Conservation (phyloP, 2,113 vertebrate genomes). For the Montifringilla adamsi region DNA sequence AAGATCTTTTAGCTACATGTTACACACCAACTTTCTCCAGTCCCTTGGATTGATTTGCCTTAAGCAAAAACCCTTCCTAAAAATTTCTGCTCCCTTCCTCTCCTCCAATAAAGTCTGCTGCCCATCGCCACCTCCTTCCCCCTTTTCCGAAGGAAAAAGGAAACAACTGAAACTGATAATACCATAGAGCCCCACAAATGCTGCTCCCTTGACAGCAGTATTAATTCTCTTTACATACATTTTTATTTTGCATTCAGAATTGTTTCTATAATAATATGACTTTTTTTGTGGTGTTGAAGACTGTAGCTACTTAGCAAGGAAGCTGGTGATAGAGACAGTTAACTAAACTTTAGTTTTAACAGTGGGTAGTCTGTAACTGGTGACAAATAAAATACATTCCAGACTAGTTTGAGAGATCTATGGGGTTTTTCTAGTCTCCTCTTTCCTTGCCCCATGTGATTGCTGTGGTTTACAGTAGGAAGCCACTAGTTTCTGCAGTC, state of each 20-base stretch:
- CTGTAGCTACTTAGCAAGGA: not conserved
- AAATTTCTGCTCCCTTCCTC: not conserved
- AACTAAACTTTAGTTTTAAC: not conserved
- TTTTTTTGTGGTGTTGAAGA: not conserved
- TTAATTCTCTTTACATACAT: not conserved
- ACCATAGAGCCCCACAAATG: not conserved
- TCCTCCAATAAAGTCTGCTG: not conserved
- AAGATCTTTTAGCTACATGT: not conserved
- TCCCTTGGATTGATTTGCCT: not conserved
- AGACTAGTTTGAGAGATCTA: not conserved
- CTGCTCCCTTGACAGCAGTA: not conserved
- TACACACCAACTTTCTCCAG: not conserved
- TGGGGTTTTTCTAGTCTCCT: not conserved
- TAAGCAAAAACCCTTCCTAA: not conserved
- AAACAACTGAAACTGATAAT: not conserved
- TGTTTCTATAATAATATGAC: not conserved
- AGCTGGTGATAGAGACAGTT: not conserved
- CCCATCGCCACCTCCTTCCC: rapidly evolving
- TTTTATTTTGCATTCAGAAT: constrained; percentile 7
- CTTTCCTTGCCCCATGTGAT: not conserved
- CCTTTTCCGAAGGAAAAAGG: not conserved
- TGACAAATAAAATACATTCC: not conserved
- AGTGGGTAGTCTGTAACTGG: not conserved
- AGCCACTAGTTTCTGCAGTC: constrained; percentile 1
- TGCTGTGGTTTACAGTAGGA: constrained; percentile 21